phyloP scores from a whole-genome alignment of 2,113 vertebrate genomes.

The Anthoscopus minutus region DNA sequence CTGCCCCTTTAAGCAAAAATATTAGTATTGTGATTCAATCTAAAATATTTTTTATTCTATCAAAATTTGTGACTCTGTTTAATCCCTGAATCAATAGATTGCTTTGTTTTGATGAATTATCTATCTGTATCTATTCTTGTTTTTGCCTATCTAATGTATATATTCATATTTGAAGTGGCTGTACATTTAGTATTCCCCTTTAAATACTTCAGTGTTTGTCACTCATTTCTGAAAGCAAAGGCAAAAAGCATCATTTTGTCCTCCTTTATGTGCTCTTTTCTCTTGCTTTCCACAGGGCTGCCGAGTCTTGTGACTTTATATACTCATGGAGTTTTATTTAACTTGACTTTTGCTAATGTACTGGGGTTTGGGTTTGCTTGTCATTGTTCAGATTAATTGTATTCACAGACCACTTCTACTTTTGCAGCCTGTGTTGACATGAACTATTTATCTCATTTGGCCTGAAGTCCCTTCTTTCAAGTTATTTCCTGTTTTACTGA shows the following conservation, averaged over 20 bases:
- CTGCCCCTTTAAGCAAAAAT: background rate
- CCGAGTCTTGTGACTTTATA: background rate
- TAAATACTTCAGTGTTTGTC: background rate
- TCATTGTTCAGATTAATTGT: background rate
- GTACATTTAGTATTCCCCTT: background rate
- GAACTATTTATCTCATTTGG: background rate
- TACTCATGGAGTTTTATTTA: background rate
- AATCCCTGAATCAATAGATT: background rate
- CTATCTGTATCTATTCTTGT: background rate
- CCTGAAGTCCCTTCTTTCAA: background rate
- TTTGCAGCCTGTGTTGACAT: background rate
- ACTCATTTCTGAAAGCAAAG: background rate
- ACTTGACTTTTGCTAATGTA: background rate
- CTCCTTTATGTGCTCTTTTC: background rate
- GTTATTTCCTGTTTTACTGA: background rate
- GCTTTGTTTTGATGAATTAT: background rate
- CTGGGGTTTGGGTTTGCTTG: background rate
- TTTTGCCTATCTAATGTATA: background rate
- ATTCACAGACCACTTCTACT: background rate
- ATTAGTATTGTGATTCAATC: background rate
- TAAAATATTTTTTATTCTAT: background rate
- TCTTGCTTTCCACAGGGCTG: background rate
- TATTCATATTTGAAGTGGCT: background rate
- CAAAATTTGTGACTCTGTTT: background rate
- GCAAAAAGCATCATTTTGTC: background rate